Base-by-base conservation (phyloP, 2,888 invertebrate genomes). In the Pocota personata region DNA sequence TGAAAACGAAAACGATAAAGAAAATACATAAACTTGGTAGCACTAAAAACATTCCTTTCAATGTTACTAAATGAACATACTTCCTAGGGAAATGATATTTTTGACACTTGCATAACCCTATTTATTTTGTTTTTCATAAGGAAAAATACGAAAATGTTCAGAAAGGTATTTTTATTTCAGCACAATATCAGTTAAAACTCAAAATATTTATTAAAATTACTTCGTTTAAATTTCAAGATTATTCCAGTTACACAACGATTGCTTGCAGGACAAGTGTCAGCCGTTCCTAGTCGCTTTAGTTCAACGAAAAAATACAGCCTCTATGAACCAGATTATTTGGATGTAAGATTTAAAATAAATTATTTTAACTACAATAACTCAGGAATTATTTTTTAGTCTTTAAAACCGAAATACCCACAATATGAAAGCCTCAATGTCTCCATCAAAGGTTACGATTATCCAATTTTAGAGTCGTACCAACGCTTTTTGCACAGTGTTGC, bases 361-460 rank as follows among this genome's bases (percentile, higher is more conserved):
- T 2, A n/a, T 30, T 48, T 16, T 24, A 2, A 6, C 55, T 21
- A 30, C 48, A 35, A 10, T 35, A n/a, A 57, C 7, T 16, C 4
- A 8, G n/a, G 46, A 66, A 60, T 66, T 35, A 27, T 37, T 58
- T 66, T 90, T 1, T 72, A 92, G 92, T 90, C 90, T 2, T 88
- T 93, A 0, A 91, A 92, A 82, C 92, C 96, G 0, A 95, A 95
- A 91, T 94, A 95, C 87, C 96, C 97, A 1, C 92, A 95, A 12
- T 96, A 97, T 91, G 95, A 96, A 83, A 93, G 94, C 12, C 90
- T 98, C 12, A 97, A 97, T 91, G 93, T 98, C 21, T 95, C 96
- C 92, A 92, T 98, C 50, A 96, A 94, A 90, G 96, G 97, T 1
- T 97, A 97, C 91, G 97, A 97, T 91, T 98, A 94, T 92, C 94